phyloP scores from a whole-genome alignment of 2,113 vertebrate genomes.

The Eudyptes chrysolophus region DNA sequence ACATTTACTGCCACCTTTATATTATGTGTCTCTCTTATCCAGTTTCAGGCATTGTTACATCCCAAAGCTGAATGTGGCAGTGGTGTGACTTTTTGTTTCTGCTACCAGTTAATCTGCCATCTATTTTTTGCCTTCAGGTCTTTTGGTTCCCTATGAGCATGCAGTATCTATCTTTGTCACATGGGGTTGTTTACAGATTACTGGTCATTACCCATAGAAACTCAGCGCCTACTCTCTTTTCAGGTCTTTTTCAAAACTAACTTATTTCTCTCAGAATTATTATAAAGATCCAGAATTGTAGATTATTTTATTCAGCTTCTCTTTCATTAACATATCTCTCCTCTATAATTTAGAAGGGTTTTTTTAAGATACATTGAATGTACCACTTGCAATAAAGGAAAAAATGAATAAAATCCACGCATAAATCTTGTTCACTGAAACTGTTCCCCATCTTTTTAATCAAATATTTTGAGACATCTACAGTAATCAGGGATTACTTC shows the following conservation, averaged over 20 bases:
- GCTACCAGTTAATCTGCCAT: slow-evolving; percentile 36
- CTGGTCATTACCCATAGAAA: neutral
- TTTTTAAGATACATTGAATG: neutral
- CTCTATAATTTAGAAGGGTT: neutral
- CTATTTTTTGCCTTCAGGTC: neutral
- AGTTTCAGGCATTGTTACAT: slow-evolving; percentile 8
- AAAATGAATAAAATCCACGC: neutral
- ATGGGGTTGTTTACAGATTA: slow-evolving; percentile 18
- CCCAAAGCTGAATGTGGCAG: neutral
- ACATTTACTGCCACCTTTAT: neutral
- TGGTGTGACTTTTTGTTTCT: slow-evolving; percentile 13
- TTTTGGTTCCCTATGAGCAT: neutral
- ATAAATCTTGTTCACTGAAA: neutral
- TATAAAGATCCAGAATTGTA: neutral
- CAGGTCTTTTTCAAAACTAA: neutral
- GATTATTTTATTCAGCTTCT: neutral
- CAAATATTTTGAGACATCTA: neutral
- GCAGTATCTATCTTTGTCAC: neutral
- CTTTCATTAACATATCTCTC: neutral
- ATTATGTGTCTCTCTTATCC: neutral
- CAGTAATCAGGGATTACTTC: neutral
- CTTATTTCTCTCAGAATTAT: neutral
- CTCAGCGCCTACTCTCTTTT: neutral
- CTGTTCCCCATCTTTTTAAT: neutral
- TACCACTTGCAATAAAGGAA: neutral